Evolutionary conservation across 2,797 vertebrate species (phyloP).

Genomic region (Neosalanx taihuensis): DNA sequence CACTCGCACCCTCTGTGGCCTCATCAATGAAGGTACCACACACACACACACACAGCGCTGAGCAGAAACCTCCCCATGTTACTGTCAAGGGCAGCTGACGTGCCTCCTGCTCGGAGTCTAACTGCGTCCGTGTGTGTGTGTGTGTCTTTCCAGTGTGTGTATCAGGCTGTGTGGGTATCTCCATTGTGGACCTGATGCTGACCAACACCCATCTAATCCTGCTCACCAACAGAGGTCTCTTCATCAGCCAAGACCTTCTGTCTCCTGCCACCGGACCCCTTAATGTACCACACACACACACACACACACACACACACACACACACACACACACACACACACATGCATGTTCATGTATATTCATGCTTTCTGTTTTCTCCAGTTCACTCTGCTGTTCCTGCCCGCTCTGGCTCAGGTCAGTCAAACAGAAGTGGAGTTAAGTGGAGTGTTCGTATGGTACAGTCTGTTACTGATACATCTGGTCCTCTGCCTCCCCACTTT

Average conservation of each 20-base stretch:
- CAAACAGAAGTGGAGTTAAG: neutral
- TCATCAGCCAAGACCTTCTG: constrained; percentile 29
- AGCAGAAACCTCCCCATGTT: neutral
- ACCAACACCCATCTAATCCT: constrained; percentile 31
- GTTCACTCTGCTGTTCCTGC: constrained; percentile 24
- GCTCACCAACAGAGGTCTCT: constrained; percentile 32
- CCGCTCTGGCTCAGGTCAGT: constrained; percentile 21
- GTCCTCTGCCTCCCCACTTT: neutral
- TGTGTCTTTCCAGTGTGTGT: constrained; percentile 13
- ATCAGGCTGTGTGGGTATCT: constrained; percentile 19
- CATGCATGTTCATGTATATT: neutral
- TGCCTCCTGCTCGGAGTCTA: neutral
- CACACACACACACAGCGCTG: neutral
- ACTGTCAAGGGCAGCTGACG: no score
- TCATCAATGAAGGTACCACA: constrained; percentile 11
- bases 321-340: neutral
- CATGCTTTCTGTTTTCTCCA: constrained; percentile 9
- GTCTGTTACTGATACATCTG: neutral
- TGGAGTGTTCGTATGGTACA: neutral
- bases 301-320: neutral
- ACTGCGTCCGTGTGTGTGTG: neutral
- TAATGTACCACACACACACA: constrained; percentile 10
- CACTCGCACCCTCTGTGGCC: constrained; percentile 11
- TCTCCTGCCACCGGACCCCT: constrained; percentile 8
- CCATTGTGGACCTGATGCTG: constrained; percentile 27